Evolutionary conservation across 1,140 invertebrate species (phyloP).

Genomic region (Drosophila paulistorum): DNA sequence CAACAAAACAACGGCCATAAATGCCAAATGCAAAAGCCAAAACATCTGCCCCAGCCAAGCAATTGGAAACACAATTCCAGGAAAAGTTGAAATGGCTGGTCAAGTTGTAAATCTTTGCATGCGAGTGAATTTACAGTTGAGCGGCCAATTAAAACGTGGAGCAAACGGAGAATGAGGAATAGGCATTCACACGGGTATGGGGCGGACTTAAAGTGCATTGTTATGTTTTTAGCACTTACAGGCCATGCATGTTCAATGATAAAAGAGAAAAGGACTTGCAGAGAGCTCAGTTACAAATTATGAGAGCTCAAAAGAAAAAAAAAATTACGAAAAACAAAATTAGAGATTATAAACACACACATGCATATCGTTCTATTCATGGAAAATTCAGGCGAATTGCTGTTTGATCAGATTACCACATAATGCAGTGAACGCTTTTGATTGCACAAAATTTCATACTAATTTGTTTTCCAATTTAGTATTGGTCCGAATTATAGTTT

Average conservation of each 20-base stretch:
- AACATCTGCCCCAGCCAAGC: conserved; percentile 50
- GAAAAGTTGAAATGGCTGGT: conserved; percentile 13
- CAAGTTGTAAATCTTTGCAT: conserved; percentile 59
- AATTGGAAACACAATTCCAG: conserved; percentile 44
- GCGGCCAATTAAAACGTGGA: conserved; percentile 51
- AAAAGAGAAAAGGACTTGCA: conserved; percentile 29
- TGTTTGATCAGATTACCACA: neutral
- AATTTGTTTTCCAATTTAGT: neutral
- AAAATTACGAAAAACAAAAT: neutral
- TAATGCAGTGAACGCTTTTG: neutral
- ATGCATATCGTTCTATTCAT: neutral
- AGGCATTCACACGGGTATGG: conserved; percentile 28
- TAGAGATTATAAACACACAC: neutral
- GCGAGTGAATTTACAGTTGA: conserved; percentile 62
- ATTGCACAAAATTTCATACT: neutral
- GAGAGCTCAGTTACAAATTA: conserved; percentile 9
- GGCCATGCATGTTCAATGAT: conserved; percentile 32
- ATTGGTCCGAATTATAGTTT: too few species aligned
- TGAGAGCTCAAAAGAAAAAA: neutral
- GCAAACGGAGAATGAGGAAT: neutral
- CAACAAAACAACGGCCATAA: conserved; percentile 43
- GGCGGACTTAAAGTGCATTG: conserved; percentile 52
- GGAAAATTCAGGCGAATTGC: neutral
- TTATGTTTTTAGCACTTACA: conserved; percentile 49
- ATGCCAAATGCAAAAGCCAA: conserved; percentile 58